Evolutionary conservation across 2,113 vertebrate species (phyloP).

Genomic region (Chrysemys picta): DNA sequence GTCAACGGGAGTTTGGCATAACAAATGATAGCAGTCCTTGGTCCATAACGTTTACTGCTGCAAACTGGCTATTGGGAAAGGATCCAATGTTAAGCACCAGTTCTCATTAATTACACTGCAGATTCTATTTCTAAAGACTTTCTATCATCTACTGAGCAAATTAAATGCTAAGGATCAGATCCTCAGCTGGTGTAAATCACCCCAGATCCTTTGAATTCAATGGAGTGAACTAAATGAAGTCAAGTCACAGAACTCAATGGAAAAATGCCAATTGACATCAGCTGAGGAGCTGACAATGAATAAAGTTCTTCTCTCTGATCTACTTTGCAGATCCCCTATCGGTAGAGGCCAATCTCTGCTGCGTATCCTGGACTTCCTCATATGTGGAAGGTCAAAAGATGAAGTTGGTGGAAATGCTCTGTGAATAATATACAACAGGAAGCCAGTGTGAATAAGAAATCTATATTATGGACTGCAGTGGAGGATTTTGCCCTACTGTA

Average conservation of each 20-base stretch:
- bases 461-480: neutral
- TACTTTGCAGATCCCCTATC: constrained; percentile 34
- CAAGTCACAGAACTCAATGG: constrained; percentile 48
- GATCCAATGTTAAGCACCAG: constrained; percentile 46
- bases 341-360: constrained; percentile 32
- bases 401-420: constrained; percentile 9
- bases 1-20: constrained; percentile 48
- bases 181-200: constrained; percentile 47
- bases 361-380: constrained; percentile 21
- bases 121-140: constrained; percentile 62
- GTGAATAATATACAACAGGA: neutral
- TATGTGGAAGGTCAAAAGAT: constrained; percentile 28
- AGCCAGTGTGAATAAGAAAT: neutral
- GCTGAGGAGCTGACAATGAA: constrained; percentile 41
- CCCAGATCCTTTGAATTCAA: neutral
- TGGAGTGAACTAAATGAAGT: constrained; percentile 56
- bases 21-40: constrained; percentile 57
- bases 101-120: constrained; percentile 64
- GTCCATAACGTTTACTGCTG: constrained; percentile 43
- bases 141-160: constrained; percentile 53
- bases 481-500: neutral
- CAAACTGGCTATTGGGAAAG: constrained; percentile 51
- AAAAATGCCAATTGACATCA: constrained; percentile 17
- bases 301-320: constrained; percentile 32
- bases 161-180: constrained; percentile 45